Evolutionary conservation across 2,888 invertebrate species (phyloP).

Genomic region (Thumatha senex): DNA sequence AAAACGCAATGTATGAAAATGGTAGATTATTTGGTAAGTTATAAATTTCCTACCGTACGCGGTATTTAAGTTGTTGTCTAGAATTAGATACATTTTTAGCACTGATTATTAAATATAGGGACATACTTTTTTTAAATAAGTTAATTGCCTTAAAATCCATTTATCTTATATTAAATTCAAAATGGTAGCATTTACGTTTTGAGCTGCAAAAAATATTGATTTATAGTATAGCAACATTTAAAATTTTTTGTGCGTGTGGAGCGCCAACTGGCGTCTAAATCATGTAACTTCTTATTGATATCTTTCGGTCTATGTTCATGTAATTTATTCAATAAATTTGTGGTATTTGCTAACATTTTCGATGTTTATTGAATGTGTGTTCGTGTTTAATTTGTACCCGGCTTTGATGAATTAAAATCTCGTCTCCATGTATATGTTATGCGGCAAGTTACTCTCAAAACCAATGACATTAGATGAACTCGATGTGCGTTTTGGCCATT

Average conservation of each 20-base stretch:
- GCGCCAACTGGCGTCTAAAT: constrained; percentile 72
- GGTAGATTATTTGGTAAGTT: too few species aligned
- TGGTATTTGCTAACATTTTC: constrained; percentile 65
- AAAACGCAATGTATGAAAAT: too few species aligned
- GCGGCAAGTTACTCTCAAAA: constrained; percentile 73
- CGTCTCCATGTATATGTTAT: constrained; percentile 73
- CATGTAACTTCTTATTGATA: constrained; percentile 77
- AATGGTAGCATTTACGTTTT: too few species aligned
- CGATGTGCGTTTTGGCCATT: constrained; percentile 84
- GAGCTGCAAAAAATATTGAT: neutral
- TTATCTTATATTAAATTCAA: too few species aligned
- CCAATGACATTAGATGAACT: constrained; percentile 80
- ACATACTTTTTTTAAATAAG: too few species aligned
- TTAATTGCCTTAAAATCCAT: too few species aligned
- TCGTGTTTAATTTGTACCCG: constrained; percentile 61
- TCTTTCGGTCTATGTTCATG: constrained; percentile 74
- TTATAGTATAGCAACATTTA: constrained; percentile 23
- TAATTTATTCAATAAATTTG: constrained; percentile 72
- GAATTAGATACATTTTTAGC: too few species aligned
- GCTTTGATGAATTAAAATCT: constrained; percentile 53
- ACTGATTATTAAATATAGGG: too few species aligned
- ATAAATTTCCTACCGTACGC: too few species aligned
- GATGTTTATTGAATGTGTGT: constrained; percentile 68
- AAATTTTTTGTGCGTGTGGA: constrained; percentile 23
- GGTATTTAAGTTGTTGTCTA: too few species aligned